Base-by-base conservation (phyloP, 1,140 invertebrate species). In the Drosophila persimilis region DNA sequence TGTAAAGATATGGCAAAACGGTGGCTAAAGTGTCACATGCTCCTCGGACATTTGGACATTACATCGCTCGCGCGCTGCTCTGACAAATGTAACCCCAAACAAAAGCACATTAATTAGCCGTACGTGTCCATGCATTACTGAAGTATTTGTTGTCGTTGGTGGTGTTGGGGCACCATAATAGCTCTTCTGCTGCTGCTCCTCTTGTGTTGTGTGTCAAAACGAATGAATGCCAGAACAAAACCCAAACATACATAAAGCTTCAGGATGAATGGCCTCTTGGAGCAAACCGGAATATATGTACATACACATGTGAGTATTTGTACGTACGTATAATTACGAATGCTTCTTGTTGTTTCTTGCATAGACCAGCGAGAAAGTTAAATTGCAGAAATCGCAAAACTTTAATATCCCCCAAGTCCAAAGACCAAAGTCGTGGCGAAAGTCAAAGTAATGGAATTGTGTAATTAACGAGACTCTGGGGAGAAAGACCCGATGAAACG, bases 111-210 rank as follows among this genome's bases (percentile, higher is more conserved):
- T 85, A 84, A 84, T 85, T 85, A 84, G 80, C 66, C 43, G 72
- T 64, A 85, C 80, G 80, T 84, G 80, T 84, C 80, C 80, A 84
- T 84, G 80, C 76, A 84, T 84, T 85, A 76, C 80, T 64, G 35
- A 67, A 84, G 76, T 67, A 80, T 79, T 83, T 62, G 53, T 67
- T 78, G 75, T 78, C 57, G 51, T 56, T 73, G 69, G 60, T 53
- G 15, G 54, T 48, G 62, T 39, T 39, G 35, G 35, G 57, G 17
- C 45, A 73, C 60, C 71, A 65, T 70, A 84, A 72, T 79, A 70
- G 76, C 69, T 83, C 58, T 65, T 58, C 44, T 55, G 43, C 22
- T 31, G 31, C 31, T 31, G 8, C 31, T 31, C 8, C 8, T 31
- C 8, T 29, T 29, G 29, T 29, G 29, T 58, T 52, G 53, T 71